Percentiles rank a stretch among this genome's conserved stretches.
Conservation (phyloP, 2,888 invertebrate genomes). For the Phasia obesa region DNA sequence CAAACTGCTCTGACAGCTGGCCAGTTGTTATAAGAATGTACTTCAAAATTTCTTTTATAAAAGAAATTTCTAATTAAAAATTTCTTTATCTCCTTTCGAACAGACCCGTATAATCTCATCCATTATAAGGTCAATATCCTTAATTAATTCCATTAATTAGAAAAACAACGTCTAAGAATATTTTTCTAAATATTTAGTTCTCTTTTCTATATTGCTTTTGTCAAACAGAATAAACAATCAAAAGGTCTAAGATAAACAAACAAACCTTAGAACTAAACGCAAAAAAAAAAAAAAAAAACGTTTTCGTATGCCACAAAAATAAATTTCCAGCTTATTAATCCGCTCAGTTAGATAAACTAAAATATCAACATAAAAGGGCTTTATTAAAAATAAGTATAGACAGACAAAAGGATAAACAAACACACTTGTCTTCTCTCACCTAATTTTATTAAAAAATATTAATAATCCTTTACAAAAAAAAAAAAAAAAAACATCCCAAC, state of each 20-base stretch:
- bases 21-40: too few species aligned
- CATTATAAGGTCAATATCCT: constrained; percentile 16
- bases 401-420: constrained; percentile 42
- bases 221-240: constrained; percentile 65
- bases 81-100: constrained; percentile 9
- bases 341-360: constrained; percentile 78
- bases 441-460: constrained; percentile 66
- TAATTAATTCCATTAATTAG: constrained; percentile 64
- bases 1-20: too few species aligned
- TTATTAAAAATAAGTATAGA: constrained; percentile 60
- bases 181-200: constrained; percentile 11
- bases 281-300: not conserved
- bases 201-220: constrained; percentile 12
- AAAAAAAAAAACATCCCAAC: not conserved
- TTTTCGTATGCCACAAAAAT: constrained; percentile 29
- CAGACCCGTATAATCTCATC: not conserved
- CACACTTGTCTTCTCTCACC: constrained; percentile 65
- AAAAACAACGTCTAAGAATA: constrained; percentile 50
- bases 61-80: constrained; percentile 1
- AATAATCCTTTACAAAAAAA: constrained; percentile 71
- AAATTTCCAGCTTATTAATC: constrained; percentile 75
- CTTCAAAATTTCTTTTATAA: not conserved
- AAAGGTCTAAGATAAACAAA: constrained; percentile 67
- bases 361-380: constrained; percentile 74
- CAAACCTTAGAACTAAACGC: constrained; percentile 23